A percentile compares a stretch with the other conserved stretches of the same genome.
Conservation (phyloP, 92 coral and sea anemone species). For the Phenganax subtilis region DNA sequence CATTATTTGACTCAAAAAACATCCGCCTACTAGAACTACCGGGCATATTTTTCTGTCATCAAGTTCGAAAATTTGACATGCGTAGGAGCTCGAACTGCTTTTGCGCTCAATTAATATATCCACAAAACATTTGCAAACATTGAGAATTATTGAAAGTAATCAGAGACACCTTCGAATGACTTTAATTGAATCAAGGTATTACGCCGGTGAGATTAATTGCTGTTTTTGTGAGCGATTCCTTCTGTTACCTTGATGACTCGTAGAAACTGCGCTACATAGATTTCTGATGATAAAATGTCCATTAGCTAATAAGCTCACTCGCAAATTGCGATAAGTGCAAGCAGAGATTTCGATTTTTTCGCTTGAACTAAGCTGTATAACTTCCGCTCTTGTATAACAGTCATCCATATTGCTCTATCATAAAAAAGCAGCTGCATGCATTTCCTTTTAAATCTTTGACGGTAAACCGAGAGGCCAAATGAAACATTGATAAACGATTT, state of each 20-base stretch:
- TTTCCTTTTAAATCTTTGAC: constrained; percentile 13
- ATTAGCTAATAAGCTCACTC: not conserved
- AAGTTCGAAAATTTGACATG: not conserved
- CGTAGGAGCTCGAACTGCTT: not conserved
- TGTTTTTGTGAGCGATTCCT: not conserved
- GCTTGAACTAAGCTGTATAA: not conserved
- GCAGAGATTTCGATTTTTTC: not conserved
- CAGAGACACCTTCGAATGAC: not conserved
- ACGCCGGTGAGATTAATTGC: not conserved
- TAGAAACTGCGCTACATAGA: not conserved
- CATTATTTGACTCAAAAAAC: not conserved
- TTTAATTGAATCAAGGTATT: constrained; percentile 9
- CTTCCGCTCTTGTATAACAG: not conserved
- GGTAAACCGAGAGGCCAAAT: constrained; percentile 30
- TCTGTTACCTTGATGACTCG: not conserved
- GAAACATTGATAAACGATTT: constrained; percentile 33
- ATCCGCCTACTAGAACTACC: not conserved
- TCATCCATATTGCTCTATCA: not conserved
- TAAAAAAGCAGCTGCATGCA: constrained; percentile 16
- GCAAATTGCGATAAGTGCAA: not conserved
- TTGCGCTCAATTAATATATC: not conserved
- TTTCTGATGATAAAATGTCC: not conserved
- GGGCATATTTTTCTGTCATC: constrained; percentile 12
- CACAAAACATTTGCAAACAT: constrained; percentile 1
- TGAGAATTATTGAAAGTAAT: not conserved